A percentile compares a stretch with the other conserved stretches of the same genome.
phyloP scores from a whole-genome alignment of 2,113 vertebrate genomes.

The Psilopsiagon aymara region DNA sequence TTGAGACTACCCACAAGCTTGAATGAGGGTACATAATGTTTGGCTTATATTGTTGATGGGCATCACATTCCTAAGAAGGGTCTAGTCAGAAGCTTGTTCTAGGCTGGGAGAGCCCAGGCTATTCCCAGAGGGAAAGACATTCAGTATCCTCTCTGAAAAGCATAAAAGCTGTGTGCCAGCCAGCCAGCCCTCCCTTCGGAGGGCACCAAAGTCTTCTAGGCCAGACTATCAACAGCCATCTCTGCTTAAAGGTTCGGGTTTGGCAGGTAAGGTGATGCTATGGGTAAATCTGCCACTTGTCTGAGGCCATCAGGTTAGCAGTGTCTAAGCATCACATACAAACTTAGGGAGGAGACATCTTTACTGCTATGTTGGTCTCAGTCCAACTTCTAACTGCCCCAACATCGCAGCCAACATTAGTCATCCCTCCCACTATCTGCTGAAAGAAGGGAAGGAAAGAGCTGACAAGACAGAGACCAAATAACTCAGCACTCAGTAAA shows the following conservation, averaged over 20 bases:
- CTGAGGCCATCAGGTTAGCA: neutral
- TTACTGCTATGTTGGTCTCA: neutral
- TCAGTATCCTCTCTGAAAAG: neutral
- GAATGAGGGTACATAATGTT: neutral
- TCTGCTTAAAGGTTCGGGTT: neutral
- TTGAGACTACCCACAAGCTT: neutral
- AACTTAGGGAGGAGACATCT: neutral
- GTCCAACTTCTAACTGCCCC: neutral
- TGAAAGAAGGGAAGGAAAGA: neutral
- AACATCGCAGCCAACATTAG: neutral
- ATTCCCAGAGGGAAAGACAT: neutral
- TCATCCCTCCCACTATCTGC: neutral
- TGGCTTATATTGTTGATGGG: neutral
- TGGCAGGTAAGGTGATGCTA: neutral
- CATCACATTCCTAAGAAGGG: neutral
- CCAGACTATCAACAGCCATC: neutral
- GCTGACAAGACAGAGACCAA: slow-evolving; percentile 1
- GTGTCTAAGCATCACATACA: neutral
- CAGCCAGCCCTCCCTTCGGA: neutral
- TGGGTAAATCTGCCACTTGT: neutral
- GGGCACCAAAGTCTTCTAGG: neutral
- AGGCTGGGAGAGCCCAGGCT: neutral
- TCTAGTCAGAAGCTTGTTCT: neutral
- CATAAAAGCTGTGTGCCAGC: neutral
- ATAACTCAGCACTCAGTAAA: neutral